These are phyloP conservation scores for Todus mexicanus DNA, from an alignment of 2,797 vertebrate species.

Conservation along the genomic window DNA sequence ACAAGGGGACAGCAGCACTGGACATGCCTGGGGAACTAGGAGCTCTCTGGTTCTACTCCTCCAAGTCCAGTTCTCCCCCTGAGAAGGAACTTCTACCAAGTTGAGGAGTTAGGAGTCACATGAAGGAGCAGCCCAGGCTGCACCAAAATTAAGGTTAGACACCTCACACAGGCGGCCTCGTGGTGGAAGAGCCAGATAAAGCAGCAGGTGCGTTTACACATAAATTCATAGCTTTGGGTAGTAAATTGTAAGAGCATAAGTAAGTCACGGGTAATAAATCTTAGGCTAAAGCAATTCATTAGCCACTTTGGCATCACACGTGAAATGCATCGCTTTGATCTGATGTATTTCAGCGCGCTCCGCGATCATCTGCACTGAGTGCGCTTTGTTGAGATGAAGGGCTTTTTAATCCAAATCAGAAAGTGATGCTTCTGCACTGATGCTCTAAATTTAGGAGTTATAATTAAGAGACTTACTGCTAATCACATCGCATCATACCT, in stretches of 20 bases:
- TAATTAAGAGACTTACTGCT: constrained; percentile 75
- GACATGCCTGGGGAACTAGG: neutral
- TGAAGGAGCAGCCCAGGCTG: neutral
- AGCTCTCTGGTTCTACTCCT: neutral
- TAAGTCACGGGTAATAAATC: constrained; percentile 41
- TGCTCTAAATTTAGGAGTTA: constrained; percentile 67
- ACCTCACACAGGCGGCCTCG: neutral
- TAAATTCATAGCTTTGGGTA: neutral
- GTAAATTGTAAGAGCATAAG: constrained; percentile 25
- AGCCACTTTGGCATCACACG: constrained; percentile 41
- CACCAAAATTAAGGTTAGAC: neutral
- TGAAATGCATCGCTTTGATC: constrained; percentile 48
- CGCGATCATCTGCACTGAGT: constrained; percentile 50
- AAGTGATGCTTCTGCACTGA: constrained; percentile 63
- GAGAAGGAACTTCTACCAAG: neutral
- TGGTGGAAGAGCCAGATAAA: neutral
- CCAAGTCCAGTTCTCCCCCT: neutral
- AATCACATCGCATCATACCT: constrained; percentile 64
- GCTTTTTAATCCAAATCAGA: constrained; percentile 72
- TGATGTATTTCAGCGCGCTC: constrained; percentile 39
- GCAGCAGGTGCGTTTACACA: constrained; percentile 22
- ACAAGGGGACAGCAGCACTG: neutral
- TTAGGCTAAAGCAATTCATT: constrained; percentile 38
- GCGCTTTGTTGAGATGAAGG: constrained; percentile 69
- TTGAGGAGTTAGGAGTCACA: neutral